These are phyloP conservation scores for Pteronura brasiliensis DNA, from an alignment of 2,113 vertebrate genomes.

Conservation along the genomic window DNA sequence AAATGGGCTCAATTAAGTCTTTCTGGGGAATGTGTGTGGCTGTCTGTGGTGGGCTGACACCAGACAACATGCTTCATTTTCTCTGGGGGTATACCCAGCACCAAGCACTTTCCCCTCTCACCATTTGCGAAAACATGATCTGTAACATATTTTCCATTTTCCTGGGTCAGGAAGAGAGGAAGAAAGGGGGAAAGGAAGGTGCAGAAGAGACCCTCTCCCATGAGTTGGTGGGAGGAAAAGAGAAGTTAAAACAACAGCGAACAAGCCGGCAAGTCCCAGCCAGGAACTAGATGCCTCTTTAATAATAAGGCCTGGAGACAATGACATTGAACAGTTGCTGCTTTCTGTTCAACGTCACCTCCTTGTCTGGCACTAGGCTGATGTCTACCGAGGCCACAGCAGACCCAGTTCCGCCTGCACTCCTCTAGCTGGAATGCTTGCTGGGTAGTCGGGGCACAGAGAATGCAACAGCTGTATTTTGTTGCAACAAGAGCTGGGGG, in stretches of 20 bases:
- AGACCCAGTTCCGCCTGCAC: not conserved
- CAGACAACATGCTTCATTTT: conserved; percentile 69
- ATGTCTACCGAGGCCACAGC: not conserved
- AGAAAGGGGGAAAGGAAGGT: not conserved
- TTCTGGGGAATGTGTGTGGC: conserved; percentile 67
- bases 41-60: conserved; percentile 64
- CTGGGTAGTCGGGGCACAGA: not conserved
- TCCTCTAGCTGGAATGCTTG: not conserved
- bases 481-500: not conserved
- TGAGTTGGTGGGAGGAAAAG: not conserved
- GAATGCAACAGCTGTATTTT: not conserved
- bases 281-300: not conserved
- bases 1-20: conserved; percentile 75
- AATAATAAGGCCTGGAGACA: not conserved
- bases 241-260: not conserved
- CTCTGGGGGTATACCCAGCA: conserved; percentile 64
- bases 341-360: conserved; percentile 42
- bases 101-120: not conserved
- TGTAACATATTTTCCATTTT: not conserved
- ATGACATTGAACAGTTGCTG: not conserved
- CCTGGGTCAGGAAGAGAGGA: not conserved
- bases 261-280: not conserved
- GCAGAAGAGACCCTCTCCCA: not conserved
- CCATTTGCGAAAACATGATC: conserved; percentile 57
- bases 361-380: not conserved